These are phyloP conservation scores for Willowsia nigromaculata DNA, from an alignment of 2,888 invertebrate species.

Conservation along the genomic window DNA sequence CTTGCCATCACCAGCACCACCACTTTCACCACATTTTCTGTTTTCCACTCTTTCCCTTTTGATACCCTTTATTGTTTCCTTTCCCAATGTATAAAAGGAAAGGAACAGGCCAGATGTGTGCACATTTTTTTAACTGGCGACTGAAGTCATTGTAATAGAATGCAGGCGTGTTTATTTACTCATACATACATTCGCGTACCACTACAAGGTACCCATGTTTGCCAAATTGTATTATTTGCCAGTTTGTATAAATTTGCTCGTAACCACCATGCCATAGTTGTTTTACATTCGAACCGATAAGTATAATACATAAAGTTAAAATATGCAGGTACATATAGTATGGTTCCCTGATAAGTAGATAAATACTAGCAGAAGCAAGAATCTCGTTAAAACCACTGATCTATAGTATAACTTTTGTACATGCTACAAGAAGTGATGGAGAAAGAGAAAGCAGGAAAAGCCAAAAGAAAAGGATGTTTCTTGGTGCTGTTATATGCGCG, in stretches of 20 bases:
- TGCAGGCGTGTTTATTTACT: constrained; percentile 29
- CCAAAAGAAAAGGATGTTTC: constrained; percentile 41
- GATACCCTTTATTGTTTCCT: constrained; percentile 37
- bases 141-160: constrained; percentile 29
- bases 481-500: background rate
- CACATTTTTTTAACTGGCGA: background rate
- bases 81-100: background rate
- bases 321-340: background rate
- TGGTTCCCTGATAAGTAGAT: background rate
- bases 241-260: background rate
- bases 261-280: background rate
- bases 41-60: constrained; percentile 8
- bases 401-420: background rate
- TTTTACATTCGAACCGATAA: background rate
- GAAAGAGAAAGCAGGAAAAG: background rate
- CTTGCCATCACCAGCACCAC: constrained; percentile 53
- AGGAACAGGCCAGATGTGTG: background rate
- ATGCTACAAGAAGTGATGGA: background rate
- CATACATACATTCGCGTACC: background rate
- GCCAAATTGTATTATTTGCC: background rate
- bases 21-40: constrained; percentile 59
- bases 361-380: background rate
- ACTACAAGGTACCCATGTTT: background rate
- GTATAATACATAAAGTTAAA: too few species aligned
- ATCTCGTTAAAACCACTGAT: background rate